phyloP scores from a whole-genome alignment of 2,888 invertebrate genomes.

The Litoditis marina region DNA sequence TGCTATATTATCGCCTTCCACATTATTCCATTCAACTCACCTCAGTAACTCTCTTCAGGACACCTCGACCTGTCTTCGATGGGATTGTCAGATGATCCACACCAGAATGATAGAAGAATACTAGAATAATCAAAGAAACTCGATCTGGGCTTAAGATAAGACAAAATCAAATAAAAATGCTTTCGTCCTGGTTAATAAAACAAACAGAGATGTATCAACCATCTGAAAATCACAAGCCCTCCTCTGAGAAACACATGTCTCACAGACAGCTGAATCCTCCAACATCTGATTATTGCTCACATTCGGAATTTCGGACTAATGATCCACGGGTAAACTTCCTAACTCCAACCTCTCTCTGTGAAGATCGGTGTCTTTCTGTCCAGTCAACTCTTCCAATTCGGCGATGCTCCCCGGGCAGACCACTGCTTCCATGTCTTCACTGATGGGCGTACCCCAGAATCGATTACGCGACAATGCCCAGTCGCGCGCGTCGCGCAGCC shows the following conservation, averaged over 20 bases:
- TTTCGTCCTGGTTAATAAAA: no score
- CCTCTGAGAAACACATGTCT: no score
- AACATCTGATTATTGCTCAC: no score
- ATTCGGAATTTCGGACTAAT: no score
- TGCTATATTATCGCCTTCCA: no score
- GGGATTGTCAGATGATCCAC: constrained; percentile 91
- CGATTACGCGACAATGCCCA: constrained; percentile 96
- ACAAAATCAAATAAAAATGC: no score
- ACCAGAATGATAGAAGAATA: constrained; percentile 61
- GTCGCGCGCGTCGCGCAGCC: constrained; percentile 92
- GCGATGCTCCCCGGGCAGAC: constrained; percentile 89
- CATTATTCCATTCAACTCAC: constrained; percentile 63
- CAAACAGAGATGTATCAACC: no score
- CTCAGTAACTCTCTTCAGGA: constrained; percentile 73
- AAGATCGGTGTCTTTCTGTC: constrained; percentile 78
- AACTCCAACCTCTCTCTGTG: constrained; percentile 80
- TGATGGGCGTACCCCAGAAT: constrained; percentile 99
- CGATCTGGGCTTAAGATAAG: no score
- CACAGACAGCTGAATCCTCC: not conserved
- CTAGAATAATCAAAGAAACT: not conserved
- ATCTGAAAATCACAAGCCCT: no score
- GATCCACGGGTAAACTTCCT: no score
- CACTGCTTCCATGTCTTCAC: constrained; percentile 72
- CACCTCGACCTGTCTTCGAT: constrained; percentile 79
- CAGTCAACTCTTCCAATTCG: constrained; percentile 81